Percentiles rank a stretch among this genome's conserved stretches.
phyloP scores from a whole-genome alignment of 2,888 invertebrate genomes.

The Dryobota labecula region DNA sequence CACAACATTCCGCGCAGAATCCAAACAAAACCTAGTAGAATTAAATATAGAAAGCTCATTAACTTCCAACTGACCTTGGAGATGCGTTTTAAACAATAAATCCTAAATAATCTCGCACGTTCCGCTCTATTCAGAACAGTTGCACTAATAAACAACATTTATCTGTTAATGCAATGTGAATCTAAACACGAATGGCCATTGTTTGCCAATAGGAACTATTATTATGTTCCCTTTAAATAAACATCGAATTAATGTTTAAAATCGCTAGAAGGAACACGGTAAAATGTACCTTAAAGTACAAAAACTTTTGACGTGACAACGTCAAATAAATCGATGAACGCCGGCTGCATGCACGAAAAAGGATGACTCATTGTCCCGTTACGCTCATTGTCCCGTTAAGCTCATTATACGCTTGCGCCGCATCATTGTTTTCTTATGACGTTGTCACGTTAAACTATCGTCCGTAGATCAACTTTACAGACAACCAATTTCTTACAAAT shows the following conservation, averaged over 20 bases:
- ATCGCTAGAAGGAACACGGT: neutral
- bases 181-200: conserved; percentile 18
- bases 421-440: no score
- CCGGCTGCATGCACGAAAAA: no score
- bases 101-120: conserved; percentile 31
- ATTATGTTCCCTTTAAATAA: conserved; percentile 12
- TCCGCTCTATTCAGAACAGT: neutral
- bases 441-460: no score
- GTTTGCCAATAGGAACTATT: conserved; percentile 31
- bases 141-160: conserved; percentile 39
- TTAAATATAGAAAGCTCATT: conserved; percentile 29
- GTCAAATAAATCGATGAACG: no score
- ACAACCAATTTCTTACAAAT: no score
- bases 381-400: no score
- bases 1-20: neutral
- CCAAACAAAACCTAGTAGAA: conserved; percentile 10
- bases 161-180: conserved; percentile 34
- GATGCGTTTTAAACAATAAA: conserved; percentile 23
- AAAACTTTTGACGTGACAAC: no score
- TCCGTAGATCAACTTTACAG: no score
- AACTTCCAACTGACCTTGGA: conserved; percentile 18
- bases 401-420: no score
- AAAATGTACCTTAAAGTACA: no score
- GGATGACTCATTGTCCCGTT: no score
- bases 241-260: neutral